Evolutionary conservation across 2,888 invertebrate species (phyloP).

Genomic region (Drosophila tripunctata): DNA sequence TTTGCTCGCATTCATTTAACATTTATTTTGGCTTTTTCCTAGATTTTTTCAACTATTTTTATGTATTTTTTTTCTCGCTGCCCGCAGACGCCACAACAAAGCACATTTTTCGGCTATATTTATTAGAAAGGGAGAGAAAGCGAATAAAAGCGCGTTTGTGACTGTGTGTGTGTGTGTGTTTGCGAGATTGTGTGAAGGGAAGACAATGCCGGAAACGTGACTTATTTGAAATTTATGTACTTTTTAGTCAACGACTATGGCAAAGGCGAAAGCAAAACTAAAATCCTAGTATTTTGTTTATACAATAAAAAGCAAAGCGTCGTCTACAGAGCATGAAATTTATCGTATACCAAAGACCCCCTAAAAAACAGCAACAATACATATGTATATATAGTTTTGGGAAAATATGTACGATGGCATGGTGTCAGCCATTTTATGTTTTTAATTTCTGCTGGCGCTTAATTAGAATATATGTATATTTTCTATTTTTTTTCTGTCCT

Average conservation of each 20-base stretch:
- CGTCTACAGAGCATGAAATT: constrained; percentile 23
- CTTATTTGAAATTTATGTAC: constrained; percentile 78
- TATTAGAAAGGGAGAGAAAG: constrained; percentile 6
- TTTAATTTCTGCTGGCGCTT: constrained; percentile 56
- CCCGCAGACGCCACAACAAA: constrained; percentile 73
- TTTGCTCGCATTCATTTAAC: constrained; percentile 54
- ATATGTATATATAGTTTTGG: not conserved
- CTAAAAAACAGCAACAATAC: not conserved
- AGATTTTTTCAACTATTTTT: constrained; percentile 50
- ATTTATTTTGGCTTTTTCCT: constrained; percentile 59
- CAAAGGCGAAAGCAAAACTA: constrained; percentile 39
- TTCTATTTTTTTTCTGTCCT: no score
- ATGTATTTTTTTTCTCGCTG: constrained; percentile 19
- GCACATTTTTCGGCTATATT: constrained; percentile 47
- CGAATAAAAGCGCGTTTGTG: no score
- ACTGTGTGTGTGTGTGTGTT: constrained; percentile 11
- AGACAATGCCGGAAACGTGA: constrained; percentile 71
- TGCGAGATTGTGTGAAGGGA: constrained; percentile 20
- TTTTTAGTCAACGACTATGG: constrained; percentile 56
- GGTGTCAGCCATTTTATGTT: constrained; percentile 41
- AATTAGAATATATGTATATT: constrained; percentile 64
- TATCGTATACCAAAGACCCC: constrained; percentile 14
- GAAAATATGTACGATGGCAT: constrained; percentile 1
- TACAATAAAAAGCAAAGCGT: constrained; percentile 47
- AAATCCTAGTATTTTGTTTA: constrained; percentile 47